These are phyloP conservation scores for Gymnobelideus leadbeateri DNA, from an alignment of 2,113 vertebrate genomes.

Conservation along the genomic window DNA sequence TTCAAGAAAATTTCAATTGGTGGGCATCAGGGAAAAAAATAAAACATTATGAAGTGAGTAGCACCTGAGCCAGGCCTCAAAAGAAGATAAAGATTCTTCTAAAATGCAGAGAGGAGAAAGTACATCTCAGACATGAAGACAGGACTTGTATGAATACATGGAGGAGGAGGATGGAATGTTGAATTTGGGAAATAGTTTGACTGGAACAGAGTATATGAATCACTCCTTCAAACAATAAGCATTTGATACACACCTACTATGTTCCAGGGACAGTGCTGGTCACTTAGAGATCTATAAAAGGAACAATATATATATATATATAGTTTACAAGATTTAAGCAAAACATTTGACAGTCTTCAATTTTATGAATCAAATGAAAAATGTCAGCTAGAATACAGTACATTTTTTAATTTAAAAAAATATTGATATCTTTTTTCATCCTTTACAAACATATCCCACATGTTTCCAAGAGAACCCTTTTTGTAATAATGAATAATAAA, in stretches of 20 bases:
- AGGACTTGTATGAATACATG: neutral
- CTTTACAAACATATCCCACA: neutral
- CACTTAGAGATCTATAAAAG: neutral
- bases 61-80: neutral
- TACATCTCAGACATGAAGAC: neutral
- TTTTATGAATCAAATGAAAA: neutral
- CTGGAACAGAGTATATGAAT: neutral
- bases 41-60: neutral
- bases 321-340: neutral
- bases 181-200: neutral
- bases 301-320: neutral
- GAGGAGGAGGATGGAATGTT: neutral
- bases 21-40: neutral
- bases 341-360: neutral
- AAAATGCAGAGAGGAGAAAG: neutral
- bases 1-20: neutral
- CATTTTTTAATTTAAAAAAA: neutral
- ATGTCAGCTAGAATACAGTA: neutral
- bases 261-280: neutral
- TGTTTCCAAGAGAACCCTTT: neutral
- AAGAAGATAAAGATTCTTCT: neutral
- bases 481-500: neutral
- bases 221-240: neutral
- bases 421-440: neutral
- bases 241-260: neutral